Conservation (phyloP, 2,888 invertebrate species). For the Subacronicta megacephala region DNA sequence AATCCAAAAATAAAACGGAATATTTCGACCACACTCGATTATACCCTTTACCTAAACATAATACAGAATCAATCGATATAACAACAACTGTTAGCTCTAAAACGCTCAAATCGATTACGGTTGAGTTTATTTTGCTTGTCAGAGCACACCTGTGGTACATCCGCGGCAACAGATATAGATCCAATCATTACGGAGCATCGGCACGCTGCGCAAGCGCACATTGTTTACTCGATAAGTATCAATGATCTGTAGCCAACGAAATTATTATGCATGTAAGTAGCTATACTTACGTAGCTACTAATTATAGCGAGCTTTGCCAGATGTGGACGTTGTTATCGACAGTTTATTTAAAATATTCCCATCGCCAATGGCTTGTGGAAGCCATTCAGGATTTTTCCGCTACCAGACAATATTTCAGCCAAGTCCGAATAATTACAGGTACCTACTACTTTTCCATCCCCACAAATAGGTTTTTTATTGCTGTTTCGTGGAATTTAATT, state of each 20-base stretch:
- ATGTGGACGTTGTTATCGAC: slow-evolving; percentile 50
- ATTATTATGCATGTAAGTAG: slow-evolving; percentile 63
- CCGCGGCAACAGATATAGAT: slow-evolving; percentile 83
- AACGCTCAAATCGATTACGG: slow-evolving; percentile 84
- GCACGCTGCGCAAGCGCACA: slow-evolving; percentile 53
- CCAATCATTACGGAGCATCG: slow-evolving; percentile 73
- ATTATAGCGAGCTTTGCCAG: slow-evolving; percentile 52
- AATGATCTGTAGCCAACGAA: slow-evolving; percentile 66
- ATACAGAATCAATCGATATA: slow-evolving; percentile 69
- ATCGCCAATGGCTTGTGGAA: slow-evolving; percentile 23
- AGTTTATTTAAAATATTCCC: slow-evolving; percentile 49
- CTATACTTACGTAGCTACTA: slow-evolving; percentile 49
- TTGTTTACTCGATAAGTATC: slow-evolving; percentile 73
- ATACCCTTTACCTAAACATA: slow-evolving; percentile 70
- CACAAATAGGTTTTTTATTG: neutral
- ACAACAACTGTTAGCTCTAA: slow-evolving; percentile 78
- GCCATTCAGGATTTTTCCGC: slow-evolving; percentile 38
- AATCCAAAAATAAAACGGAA: slow-evolving; percentile 63
- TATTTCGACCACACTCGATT: slow-evolving; percentile 68
- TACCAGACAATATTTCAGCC: slow-evolving; percentile 15
- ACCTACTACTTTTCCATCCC: slow-evolving; percentile 1
- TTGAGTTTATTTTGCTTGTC: slow-evolving; percentile 86
- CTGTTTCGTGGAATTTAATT: neutral
- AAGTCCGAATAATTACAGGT: neutral
- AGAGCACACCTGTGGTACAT: slow-evolving; percentile 80